These are phyloP conservation scores for Nematolebias whitei DNA, from an alignment of 2,113 vertebrate genomes.

Conservation along the genomic window DNA sequence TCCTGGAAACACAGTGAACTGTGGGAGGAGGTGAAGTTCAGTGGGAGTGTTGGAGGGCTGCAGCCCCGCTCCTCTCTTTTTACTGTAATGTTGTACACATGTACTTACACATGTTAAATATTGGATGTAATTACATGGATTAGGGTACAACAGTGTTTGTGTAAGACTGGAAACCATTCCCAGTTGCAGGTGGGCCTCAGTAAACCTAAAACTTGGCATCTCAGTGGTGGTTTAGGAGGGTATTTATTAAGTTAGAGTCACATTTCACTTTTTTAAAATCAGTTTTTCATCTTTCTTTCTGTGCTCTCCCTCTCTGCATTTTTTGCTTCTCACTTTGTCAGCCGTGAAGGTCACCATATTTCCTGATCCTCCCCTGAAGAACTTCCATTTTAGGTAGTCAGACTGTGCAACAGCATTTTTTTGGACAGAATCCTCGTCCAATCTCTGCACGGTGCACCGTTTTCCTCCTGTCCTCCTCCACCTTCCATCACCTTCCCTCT, in stretches of 20 bases:
- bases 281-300: conserved; percentile 32
- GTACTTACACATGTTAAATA: conserved; percentile 73
- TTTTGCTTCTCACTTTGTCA: conserved; percentile 67
- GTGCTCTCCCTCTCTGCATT: conserved; percentile 58
- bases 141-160: conserved; percentile 67
- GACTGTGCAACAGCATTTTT: conserved; percentile 72
- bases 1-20: conserved; percentile 7
- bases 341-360: conserved; percentile 87
- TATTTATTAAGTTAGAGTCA: conserved; percentile 71
- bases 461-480: conserved; percentile 67
- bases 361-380: conserved; percentile 85
- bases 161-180: conserved; percentile 75
- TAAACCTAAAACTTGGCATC: conserved; percentile 48
- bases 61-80: conserved; percentile 1
- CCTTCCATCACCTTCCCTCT: conserved; percentile 77
- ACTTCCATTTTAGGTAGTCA: conserved; percentile 95
- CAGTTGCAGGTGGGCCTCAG: conserved; percentile 70
- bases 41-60: neutral
- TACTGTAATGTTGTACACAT: conserved; percentile 67
- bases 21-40: neutral
- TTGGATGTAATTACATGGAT: conserved; percentile 74
- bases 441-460: conserved; percentile 64
- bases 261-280: conserved; percentile 57
- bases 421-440: conserved; percentile 84
- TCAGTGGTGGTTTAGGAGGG: conserved; percentile 42